Base-by-base conservation (phyloP, 2,888 invertebrate genomes). In the Platycheirus albimanus region DNA sequence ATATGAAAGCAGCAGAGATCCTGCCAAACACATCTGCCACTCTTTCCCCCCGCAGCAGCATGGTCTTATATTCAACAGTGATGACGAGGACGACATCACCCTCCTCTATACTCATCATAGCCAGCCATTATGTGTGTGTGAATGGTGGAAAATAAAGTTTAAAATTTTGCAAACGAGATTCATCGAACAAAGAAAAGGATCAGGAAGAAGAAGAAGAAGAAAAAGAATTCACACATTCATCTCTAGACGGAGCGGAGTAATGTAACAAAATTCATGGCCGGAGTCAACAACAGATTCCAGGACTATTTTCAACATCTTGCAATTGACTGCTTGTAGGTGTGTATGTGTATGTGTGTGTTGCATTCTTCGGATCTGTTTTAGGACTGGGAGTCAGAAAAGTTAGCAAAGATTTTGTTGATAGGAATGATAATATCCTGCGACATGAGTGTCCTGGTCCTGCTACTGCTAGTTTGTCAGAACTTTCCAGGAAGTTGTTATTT, bases 401-500 rank as follows among this genome's bases (percentile, higher is more conserved):
- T 83, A 54, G 43, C 36, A 58, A 74, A 67, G 49, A 51, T 77
- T 83, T 72, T 28, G 49, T 66, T 41, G 80, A 70, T 80, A 74
- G 67, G 69, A 74, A 64, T 58, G 78, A 74, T 78, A 83, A 83
- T 83, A 54, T 69, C 64, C 78, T 69, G 7, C 47, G 63, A 69
- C 45, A 24, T 28, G 45, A 28, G 36, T 56, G 36, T 66, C 36
- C 45, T 69, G 61, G 36, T 66, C 36, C 45, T 69, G 61, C 54
- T 15, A 19, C 63, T 56, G 51, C 47, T 67, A 81, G 80, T 83
- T 83, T 77, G 78, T 58, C 67, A 61, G 63, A 20, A 72, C 70
- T 67, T 78, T 77, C 52, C 36, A 47, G 83, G 78, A 78, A 83
- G 72, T 83, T 83, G 83, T 72, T 78, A 78, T 77, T 83, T 78